A percentile compares a stretch with the other conserved stretches of the same genome.
Conservation (phyloP, 1,140 invertebrate genomes). For the Zaprionus kolodkinae region DNA sequence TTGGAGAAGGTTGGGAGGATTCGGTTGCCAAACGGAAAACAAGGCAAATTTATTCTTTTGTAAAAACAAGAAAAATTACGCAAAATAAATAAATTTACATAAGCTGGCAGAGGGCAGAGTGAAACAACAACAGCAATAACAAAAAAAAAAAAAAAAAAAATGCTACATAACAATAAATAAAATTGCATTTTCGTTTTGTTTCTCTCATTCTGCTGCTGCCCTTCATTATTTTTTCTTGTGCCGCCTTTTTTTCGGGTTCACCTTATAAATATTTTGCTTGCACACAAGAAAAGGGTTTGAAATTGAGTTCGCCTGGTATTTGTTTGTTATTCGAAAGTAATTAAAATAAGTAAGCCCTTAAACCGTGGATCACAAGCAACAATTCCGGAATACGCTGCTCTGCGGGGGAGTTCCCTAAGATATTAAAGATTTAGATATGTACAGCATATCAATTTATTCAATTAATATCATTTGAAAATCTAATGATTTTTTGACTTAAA, state of each 20-base stretch:
- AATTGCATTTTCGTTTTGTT: constrained; percentile 75
- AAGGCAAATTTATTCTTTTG: constrained; percentile 79
- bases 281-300: constrained; percentile 39
- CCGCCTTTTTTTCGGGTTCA: constrained; percentile 31
- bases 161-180: constrained; percentile 83
- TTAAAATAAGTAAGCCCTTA: constrained; percentile 67
- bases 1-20: constrained; percentile 19
- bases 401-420: not conserved
- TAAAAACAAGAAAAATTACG: constrained; percentile 83
- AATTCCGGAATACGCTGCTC: not conserved
- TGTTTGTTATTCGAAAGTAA: constrained; percentile 77
- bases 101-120: constrained; percentile 60
- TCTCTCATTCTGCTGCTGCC: constrained; percentile 36
- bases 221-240: constrained; percentile 20
- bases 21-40: constrained; percentile 46
- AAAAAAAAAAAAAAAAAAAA: constrained; percentile 70
- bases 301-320: constrained; percentile 51
- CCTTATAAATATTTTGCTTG: constrained; percentile 45
- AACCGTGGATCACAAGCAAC: constrained; percentile 22
- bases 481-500: too few species aligned
- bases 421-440: not conserved
- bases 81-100: constrained; percentile 84
- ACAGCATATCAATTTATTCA: not conserved
- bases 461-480: too few species aligned
- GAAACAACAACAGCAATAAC: constrained; percentile 23